Evolutionary conservation across 2,888 invertebrate species (phyloP), one percentile per base, ranked within the genome.

Genomic region (Cheilosia variabilis): DNA sequence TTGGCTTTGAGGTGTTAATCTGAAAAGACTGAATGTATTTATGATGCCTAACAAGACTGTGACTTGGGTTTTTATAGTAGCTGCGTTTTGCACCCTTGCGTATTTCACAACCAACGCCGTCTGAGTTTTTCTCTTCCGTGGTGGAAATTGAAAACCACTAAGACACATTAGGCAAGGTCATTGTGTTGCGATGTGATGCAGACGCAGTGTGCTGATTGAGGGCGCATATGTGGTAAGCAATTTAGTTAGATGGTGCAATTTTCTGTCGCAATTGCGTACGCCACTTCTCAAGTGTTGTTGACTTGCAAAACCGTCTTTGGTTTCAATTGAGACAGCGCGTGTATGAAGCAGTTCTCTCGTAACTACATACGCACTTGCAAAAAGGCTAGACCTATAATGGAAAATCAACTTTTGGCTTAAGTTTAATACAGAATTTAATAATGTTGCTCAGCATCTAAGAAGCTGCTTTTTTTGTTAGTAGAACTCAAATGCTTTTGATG

Each of bases 161-260:
- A 66, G 66, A 80, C 84, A 27, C 69, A 47, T 52, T 62, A 13
- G n/a, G 72, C 81, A 86, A 86, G 86, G 86, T 86, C 86, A 81
- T 57, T 57, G 76, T 45, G 79, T 75, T 71, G 60, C 50, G 19
- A 63, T 1, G 55, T 31, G 2, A 31, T 1, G 55, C 37, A 27
- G 52, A 77, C 13, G 34, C 60, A 50, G 31, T 63, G 53, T 53
- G 62, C 41, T 53, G 53, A 10, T 15, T 19, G 57, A 52, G 63
- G 45, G 45, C n/a, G 57, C 58, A 55, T n/a, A 9, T 41, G 53
- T 27, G 7, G 45, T 71, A 52, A 22, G 17, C 24, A 41, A 9
- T 47, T 53, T 45, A 41, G 62, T 69, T 65, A 7, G 76, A 45
- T 86, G 86, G 47, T 81, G 86, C 72, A 86, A 86, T 80, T 41